Evolutionary conservation across 1,140 invertebrate species (phyloP), one percentile per base, ranked within the genome.

Genomic region (Dendrolimus kikuchii): DNA sequence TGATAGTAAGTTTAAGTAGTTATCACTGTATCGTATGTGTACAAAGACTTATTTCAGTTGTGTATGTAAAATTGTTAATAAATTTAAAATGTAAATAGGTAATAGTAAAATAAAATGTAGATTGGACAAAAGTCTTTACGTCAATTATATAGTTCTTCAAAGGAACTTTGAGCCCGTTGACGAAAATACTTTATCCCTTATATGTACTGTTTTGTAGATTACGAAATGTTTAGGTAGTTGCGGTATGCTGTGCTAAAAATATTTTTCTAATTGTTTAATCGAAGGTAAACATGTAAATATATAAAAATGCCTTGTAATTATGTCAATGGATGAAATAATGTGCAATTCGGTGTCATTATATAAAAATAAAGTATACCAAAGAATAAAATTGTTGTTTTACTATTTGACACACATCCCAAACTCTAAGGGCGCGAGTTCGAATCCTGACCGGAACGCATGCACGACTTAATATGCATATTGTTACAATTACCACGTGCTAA

Each of bases 121-220:
- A 23, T 6, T 3, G 48, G 51, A 49, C 57, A 75, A 81, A 81
- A 80, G 78, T 70, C 60, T 70, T 77, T 71, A 59, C 66, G 60
- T 75, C 78, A 79, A 78, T 77, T 64, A 65, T 69, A 60, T 70
- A 57, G 55, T 67, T 62, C 58, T 55, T 46, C 23, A 36, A 46
- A 41, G 9, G 70, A 73, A 76, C 64, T 67, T 66, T 81, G 78
- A 81, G 78, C 78, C 78, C 78, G 64, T 79, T 81, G 78, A 66
- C 66, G 61, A 46, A 70, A 65, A 41, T 70, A 71, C 75, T 81
- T 81, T 79, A 73, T 68, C 63, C 41, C 49, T 58, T 58, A 60
- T 61, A 59, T 54, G 58, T 60, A 53, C 60, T 55, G 55, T 39
- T n/a, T 64, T 46, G 37, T 49, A 49, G 46, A 41, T 40, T 42